A percentile compares a stretch with the other conserved stretches of the same genome.
Conservation (phyloP, 2,888 invertebrate genomes). For the Pterostichus madidus region DNA sequence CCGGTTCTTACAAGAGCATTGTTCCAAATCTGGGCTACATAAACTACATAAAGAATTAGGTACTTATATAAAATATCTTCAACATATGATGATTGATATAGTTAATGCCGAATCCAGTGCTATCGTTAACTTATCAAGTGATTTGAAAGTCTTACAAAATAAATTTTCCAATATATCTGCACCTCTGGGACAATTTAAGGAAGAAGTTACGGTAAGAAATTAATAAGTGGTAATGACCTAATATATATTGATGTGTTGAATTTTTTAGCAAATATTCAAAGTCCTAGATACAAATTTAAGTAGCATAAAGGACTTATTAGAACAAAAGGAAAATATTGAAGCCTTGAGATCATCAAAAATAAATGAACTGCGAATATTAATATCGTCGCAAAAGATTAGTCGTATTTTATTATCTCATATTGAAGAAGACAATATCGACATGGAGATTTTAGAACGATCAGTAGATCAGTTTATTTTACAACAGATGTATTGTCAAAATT, state of each 20-base stretch:
- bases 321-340: constrained; percentile 44
- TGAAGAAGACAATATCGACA: constrained; percentile 49
- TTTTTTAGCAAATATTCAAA: constrained; percentile 62
- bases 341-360: constrained; percentile 42
- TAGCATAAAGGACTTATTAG: constrained; percentile 50
- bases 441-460: constrained; percentile 63
- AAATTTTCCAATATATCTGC: constrained; percentile 52
- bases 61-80: constrained; percentile 63
- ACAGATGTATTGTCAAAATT: constrained; percentile 65
- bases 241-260: constrained; percentile 9
- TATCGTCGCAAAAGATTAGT: constrained; percentile 62
- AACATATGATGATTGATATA: constrained; percentile 61
- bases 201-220: constrained; percentile 57
- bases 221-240: background rate
- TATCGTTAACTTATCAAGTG: constrained; percentile 62
- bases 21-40: constrained; percentile 62
- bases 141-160: constrained; percentile 63
- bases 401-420: constrained; percentile 50
- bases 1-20: constrained; percentile 59
- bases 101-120: constrained; percentile 63
- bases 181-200: constrained; percentile 59
- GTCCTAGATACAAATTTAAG: constrained; percentile 43
- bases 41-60: constrained; percentile 65
- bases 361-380: constrained; percentile 62
- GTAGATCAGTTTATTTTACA: constrained; percentile 63